phyloP scores from a whole-genome alignment of 2,113 vertebrate genomes.

The Ascaphus truei region DNA sequence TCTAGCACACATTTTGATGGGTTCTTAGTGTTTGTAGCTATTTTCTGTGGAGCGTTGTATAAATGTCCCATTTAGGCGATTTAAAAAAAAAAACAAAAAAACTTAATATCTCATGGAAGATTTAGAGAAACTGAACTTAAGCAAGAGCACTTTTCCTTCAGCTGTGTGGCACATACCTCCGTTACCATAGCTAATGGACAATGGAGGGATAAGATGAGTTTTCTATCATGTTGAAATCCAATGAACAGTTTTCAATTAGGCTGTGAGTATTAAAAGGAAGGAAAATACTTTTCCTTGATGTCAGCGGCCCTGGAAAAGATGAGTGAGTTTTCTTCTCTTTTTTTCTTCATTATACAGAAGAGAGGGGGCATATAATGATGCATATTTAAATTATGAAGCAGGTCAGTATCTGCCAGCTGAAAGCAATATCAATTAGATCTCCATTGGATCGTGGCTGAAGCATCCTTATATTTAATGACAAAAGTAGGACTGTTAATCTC shows the following conservation, averaged over 20 bases:
- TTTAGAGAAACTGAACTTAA: constrained; percentile 66
- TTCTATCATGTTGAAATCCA: constrained; percentile 75
- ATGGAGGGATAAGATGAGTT: constrained; percentile 77
- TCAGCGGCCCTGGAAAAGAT: constrained; percentile 69
- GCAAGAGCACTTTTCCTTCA: constrained; percentile 71
- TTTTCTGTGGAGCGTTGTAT: constrained; percentile 38
- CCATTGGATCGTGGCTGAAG: constrained; percentile 73
- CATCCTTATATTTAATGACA: constrained; percentile 81
- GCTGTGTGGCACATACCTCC: constrained; percentile 69
- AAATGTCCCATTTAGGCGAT: constrained; percentile 32
- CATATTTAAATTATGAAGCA: constrained; percentile 85
- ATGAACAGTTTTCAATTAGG: constrained; percentile 81
- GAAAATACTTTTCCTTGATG: constrained; percentile 72
- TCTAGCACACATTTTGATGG: constrained; percentile 48
- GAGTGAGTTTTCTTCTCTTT: constrained; percentile 65
- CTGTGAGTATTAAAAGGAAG: constrained; percentile 59
- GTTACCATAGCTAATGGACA: constrained; percentile 78
- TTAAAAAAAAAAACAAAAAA: no score
- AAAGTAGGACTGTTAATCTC: constrained; percentile 77
- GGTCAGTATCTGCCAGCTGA: constrained; percentile 75
- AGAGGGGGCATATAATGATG: constrained; percentile 65
- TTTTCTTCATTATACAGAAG: constrained; percentile 71
- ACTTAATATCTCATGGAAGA: constrained; percentile 56
- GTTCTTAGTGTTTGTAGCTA: constrained; percentile 47
- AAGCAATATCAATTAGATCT: constrained; percentile 79